Evolutionary conservation across 1,140 invertebrate species (phyloP).

Genomic region (Vollenhovia emeryi): DNA sequence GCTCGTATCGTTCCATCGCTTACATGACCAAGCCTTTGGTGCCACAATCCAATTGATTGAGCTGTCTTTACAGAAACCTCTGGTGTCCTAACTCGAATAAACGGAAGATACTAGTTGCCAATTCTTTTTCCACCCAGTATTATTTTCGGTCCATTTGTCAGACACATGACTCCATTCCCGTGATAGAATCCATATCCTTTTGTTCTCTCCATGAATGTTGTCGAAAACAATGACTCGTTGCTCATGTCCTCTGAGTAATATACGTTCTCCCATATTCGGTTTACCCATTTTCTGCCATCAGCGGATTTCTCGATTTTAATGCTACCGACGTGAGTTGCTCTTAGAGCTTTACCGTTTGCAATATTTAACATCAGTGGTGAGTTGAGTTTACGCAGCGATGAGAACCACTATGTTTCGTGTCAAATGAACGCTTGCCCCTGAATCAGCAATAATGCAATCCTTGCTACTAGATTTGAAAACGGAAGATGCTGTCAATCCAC

Average conservation of each 20-base stretch:
- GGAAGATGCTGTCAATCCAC: not conserved
- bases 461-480: not conserved
- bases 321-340: slow-evolving; percentile 60
- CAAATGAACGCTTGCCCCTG: slow-evolving; percentile 63
- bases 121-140: slow-evolving; percentile 33
- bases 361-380: slow-evolving; percentile 53
- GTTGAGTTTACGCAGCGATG: slow-evolving; percentile 36
- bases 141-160: not conserved
- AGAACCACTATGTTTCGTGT: slow-evolving; percentile 62
- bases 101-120: slow-evolving; percentile 45
- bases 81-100: slow-evolving; percentile 15
- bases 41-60: slow-evolving; percentile 14
- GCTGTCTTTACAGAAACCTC: slow-evolving; percentile 6
- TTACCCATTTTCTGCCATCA: slow-evolving; percentile 28
- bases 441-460: slow-evolving; percentile 52
- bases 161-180: slow-evolving; percentile 21
- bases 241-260: slow-evolving; percentile 78
- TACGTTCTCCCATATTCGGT: slow-evolving; percentile 68
- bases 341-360: slow-evolving; percentile 61
- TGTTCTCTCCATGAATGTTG: slow-evolving; percentile 70
- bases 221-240: slow-evolving; percentile 79
- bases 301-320: slow-evolving; percentile 62
- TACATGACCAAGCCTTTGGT: slow-evolving; percentile 16
- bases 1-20: slow-evolving; percentile 23
- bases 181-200: slow-evolving; percentile 67